These are phyloP conservation scores for Antennarius striatus DNA, from an alignment of 2,113 vertebrate species.

Conservation along the genomic window DNA sequence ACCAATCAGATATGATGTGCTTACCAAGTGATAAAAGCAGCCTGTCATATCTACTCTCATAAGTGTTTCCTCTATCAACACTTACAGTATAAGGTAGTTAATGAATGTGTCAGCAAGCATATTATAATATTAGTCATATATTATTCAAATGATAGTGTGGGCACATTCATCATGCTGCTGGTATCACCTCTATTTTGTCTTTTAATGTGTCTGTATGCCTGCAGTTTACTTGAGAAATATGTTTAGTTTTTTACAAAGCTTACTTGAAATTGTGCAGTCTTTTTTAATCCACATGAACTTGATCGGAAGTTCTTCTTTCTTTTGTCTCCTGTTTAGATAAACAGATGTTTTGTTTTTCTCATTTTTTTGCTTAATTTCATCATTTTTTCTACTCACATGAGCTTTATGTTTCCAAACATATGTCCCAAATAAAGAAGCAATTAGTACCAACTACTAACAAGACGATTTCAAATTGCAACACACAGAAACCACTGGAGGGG, in stretches of 20 bases:
- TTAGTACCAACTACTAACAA: slow-evolving; percentile 9
- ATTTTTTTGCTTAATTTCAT: neutral
- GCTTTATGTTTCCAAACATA: neutral
- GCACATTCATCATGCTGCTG: slow-evolving; percentile 15
- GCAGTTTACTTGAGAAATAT: neutral
- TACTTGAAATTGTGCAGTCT: neutral
- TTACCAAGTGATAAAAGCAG: slow-evolving; percentile 24
- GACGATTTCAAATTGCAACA: neutral
- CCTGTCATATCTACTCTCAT: slow-evolving; percentile 10
- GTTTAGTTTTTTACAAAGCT: neutral
- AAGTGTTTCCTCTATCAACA: slow-evolving; percentile 37
- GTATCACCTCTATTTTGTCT: neutral
- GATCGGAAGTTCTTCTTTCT: neutral
- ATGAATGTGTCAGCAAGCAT: slow-evolving; percentile 14
- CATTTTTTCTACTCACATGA: neutral
- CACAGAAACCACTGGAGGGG: neutral
- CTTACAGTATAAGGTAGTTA: slow-evolving; percentile 11
- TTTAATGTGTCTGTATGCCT: neutral
- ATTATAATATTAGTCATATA: slow-evolving; percentile 2
- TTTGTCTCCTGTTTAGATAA: neutral
- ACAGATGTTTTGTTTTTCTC: neutral
- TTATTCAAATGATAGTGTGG: slow-evolving; percentile 7
- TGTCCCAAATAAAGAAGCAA: slow-evolving; percentile 5
- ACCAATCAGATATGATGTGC: slow-evolving; percentile 46
- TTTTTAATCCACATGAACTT: neutral